Conservation (phyloP, 1,140 invertebrate genomes). For the Tetranychus cinnabarinus region DNA sequence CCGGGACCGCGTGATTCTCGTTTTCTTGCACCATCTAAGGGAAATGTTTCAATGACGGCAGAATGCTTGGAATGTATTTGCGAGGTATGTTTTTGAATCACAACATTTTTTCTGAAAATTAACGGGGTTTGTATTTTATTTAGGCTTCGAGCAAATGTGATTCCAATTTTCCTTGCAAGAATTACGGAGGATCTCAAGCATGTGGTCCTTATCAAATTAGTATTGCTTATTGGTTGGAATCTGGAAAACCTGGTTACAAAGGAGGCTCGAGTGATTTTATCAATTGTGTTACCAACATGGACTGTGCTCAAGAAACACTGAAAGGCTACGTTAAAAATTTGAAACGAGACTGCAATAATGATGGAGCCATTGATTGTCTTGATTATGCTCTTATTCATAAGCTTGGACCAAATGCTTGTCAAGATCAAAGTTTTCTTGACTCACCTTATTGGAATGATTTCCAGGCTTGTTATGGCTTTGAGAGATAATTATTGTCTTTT, state of each 20-base stretch:
- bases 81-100: background rate
- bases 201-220: background rate
- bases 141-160: constrained; percentile 12
- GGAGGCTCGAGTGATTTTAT: constrained; percentile 30
- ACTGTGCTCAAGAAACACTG: constrained; percentile 43
- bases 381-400: constrained; percentile 53
- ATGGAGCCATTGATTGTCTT: constrained; percentile 45
- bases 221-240: constrained; percentile 21
- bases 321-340: constrained; percentile 44
- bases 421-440: background rate
- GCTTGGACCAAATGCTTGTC: constrained; percentile 1
- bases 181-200: constrained; percentile 6
- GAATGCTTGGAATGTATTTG: background rate
- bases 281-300: constrained; percentile 43
- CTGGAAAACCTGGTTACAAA: constrained; percentile 39
- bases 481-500: background rate
- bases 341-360: constrained; percentile 41
- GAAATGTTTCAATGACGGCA: background rate
- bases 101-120: background rate
- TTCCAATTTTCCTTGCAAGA: constrained; percentile 9
- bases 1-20: too few species aligned
- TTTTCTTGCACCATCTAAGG: too few species aligned
- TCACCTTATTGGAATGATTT: background rate
- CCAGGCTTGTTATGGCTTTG: background rate
- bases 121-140: background rate